A percentile compares a stretch with the other conserved stretches of the same genome.
These are phyloP conservation scores for Oreochromis mossambicus DNA, from an alignment of 2,797 vertebrate genomes.

Conservation along the genomic window DNA sequence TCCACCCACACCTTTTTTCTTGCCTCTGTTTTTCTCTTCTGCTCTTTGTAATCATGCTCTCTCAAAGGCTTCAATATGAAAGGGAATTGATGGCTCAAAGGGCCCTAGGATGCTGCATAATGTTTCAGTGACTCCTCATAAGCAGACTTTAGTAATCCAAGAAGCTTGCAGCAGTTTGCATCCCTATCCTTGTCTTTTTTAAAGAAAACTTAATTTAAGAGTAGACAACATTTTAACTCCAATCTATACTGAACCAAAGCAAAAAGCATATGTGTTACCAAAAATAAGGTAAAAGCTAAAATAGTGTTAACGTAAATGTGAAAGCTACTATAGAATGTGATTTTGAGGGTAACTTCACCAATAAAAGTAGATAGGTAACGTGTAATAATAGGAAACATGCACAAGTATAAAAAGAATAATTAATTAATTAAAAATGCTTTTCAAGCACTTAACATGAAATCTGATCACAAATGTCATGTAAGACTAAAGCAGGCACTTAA, in stretches of 20 bases:
- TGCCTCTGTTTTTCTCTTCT: neutral
- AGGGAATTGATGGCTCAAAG: neutral
- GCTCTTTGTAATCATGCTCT: neutral
- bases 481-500: neutral
- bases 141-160: neutral
- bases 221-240: rapidly evolving
- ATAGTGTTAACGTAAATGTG: neutral
- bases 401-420: neutral
- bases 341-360: neutral
- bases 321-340: neutral
- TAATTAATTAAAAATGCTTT: neutral
- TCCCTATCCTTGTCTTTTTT: neutral
- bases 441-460: neutral
- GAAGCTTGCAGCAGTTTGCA: neutral
- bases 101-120: neutral
- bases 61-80: neutral
- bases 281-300: neutral
- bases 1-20: conserved; percentile 14
- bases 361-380: neutral
- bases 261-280: neutral
- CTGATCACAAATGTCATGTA: neutral
- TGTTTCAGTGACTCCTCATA: neutral
- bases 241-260: neutral
- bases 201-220: neutral
- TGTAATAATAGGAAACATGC: neutral